These are phyloP conservation scores for Sturnira hondurensis DNA, from an alignment of 2,113 vertebrate genomes.

Conservation along the genomic window DNA sequence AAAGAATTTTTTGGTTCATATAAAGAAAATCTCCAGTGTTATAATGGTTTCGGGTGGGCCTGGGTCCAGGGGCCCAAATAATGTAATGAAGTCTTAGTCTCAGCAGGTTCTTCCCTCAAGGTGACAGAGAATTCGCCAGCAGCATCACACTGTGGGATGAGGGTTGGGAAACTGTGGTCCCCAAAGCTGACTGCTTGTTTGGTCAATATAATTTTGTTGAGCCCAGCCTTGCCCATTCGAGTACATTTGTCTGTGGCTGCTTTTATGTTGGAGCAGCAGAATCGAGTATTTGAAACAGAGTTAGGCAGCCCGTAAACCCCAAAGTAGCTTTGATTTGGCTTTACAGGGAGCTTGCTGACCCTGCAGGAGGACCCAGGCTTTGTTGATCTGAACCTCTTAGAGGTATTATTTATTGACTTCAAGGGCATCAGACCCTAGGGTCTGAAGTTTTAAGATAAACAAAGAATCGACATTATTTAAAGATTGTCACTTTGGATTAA, in stretches of 20 bases:
- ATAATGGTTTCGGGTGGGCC: neutral
- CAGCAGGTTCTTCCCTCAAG: neutral
- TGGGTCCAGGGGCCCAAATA: neutral
- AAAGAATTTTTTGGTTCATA: neutral
- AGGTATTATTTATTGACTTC: neutral
- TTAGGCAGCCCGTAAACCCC: neutral
- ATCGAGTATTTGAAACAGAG: neutral
- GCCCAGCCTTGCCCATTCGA: neutral
- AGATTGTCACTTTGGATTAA: conserved; percentile 20
- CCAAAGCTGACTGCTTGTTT: neutral
- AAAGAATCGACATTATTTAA: neutral
- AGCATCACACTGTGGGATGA: neutral
- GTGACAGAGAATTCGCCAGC: neutral
- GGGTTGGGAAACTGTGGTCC: neutral
- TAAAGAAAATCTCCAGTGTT: neutral
- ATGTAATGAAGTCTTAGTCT: neutral
- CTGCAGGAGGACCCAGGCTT: neutral
- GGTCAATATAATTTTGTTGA: conserved; percentile 2
- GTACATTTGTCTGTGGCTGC: neutral
- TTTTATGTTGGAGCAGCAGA: neutral
- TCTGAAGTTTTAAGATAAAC: neutral
- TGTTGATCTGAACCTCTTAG: neutral
- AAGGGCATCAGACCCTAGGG: neutral
- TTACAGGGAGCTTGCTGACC: neutral
- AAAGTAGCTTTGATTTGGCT: neutral